Conservation (phyloP, 1,140 invertebrate species). For the Halesus radiatus region DNA sequence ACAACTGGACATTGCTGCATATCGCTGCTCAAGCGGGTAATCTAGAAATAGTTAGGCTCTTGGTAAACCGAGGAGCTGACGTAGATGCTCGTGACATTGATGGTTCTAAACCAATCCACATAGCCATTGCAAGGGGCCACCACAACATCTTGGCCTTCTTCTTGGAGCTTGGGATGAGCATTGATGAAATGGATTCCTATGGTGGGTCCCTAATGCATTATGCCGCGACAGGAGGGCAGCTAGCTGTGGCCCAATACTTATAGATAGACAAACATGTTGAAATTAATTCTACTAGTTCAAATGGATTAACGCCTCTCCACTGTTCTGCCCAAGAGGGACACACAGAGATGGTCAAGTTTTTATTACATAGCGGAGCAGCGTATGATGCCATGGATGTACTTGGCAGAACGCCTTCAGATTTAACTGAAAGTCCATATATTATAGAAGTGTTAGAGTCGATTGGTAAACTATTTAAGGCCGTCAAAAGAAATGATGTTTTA, state of each 20-base stretch:
- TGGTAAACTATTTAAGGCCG: constrained; percentile 4
- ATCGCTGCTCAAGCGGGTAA: too few relatives aligned
- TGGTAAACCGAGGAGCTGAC: too few relatives aligned
- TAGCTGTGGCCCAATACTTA: not conserved
- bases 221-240: not conserved
- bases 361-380: not conserved
- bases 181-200: not conserved
- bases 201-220: not conserved
- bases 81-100: too few relatives aligned
- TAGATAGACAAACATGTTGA: not conserved
- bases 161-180: not conserved
- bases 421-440: not conserved
- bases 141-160: not conserved
- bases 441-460: not conserved
- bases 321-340: not conserved
- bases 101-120: constrained; percentile 1
- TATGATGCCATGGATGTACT: not conserved
- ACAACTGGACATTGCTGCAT: too few relatives aligned
- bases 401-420: not conserved
- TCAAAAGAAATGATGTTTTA: constrained; percentile 10
- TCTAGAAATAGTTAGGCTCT: too few relatives aligned
- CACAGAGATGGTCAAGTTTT: too few relatives aligned
- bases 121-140: not conserved
- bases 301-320: not conserved
- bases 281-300: not conserved